Evolutionary conservation across 2,888 invertebrate genomes (phyloP).

Genomic region (Sesamia inferens): DNA sequence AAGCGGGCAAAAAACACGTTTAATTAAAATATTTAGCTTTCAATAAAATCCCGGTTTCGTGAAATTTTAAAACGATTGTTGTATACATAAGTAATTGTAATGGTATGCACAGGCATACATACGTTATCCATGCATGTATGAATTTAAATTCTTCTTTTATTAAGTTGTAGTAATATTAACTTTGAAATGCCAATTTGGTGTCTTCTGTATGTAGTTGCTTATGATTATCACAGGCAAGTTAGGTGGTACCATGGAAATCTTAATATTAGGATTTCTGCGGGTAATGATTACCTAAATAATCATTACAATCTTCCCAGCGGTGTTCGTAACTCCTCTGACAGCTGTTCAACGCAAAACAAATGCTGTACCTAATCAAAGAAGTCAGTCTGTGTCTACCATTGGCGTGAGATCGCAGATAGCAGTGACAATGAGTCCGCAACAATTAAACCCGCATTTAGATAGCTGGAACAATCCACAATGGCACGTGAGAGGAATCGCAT

Average conservation of each 20-base stretch:
- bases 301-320: background rate
- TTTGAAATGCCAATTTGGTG: background rate
- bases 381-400: conserved; percentile 62
- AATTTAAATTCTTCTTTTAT: background rate
- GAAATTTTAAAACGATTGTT: background rate
- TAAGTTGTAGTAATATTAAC: background rate
- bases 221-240: background rate
- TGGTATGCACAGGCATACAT: background rate
- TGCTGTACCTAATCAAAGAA: conserved; percentile 49
- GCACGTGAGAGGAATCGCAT: conserved; percentile 86
- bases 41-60: background rate
- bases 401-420: conserved; percentile 83
- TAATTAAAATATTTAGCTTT: background rate
- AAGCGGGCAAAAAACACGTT: too few species aligned
- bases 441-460: conserved; percentile 83
- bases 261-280: too few species aligned
- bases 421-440: conserved; percentile 82
- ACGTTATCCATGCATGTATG: background rate
- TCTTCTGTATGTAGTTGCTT: background rate
- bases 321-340: conserved; percentile 6
- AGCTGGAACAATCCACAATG: conserved; percentile 85
- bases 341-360: conserved; percentile 50
- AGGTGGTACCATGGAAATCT: too few species aligned
- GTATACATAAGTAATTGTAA: background rate
- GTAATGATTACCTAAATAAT: too few species aligned